These are phyloP conservation scores for Oasisia sp. DNA, from an alignment of 2,888 invertebrate genomes.

Conservation along the genomic window DNA sequence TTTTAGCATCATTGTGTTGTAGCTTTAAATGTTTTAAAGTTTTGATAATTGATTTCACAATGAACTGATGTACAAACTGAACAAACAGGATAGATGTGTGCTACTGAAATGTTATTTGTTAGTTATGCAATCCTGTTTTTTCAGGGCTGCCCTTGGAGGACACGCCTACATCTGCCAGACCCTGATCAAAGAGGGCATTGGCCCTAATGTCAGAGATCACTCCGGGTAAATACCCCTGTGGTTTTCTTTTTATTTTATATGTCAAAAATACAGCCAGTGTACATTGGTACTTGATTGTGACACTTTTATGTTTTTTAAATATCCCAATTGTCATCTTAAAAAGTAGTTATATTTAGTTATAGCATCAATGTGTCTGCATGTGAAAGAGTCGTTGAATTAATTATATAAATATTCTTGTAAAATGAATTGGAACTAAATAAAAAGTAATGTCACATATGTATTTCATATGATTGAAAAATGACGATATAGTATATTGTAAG, in stretches of 20 bases:
- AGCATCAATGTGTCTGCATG: neutral
- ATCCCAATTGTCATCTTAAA: neutral
- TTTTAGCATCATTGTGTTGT: too few species aligned
- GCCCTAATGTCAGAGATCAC: conserved; percentile 61
- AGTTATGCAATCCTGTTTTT: neutral
- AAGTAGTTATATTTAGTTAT: neutral
- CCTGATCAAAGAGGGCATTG: conserved; percentile 62
- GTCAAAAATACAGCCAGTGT: neutral
- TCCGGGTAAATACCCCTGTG: conserved; percentile 57
- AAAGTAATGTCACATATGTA: neutral
- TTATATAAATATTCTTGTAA: neutral
- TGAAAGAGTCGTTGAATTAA: neutral
- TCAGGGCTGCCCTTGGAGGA: conserved; percentile 65
- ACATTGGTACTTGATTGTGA: neutral
- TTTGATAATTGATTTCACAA: too few species aligned
- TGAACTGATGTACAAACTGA: too few species aligned
- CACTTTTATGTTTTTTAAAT: neutral
- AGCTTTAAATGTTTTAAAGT: too few species aligned
- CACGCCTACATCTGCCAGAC: conserved; percentile 66
- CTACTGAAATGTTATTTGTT: neutral
- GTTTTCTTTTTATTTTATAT: neutral
- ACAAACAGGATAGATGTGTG: neutral
- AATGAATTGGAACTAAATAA: neutral
- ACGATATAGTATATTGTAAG: neutral
- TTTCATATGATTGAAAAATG: neutral